Evolutionary conservation across 2,113 vertebrate species (phyloP).

Genomic region (Cavia porcellus): DNA sequence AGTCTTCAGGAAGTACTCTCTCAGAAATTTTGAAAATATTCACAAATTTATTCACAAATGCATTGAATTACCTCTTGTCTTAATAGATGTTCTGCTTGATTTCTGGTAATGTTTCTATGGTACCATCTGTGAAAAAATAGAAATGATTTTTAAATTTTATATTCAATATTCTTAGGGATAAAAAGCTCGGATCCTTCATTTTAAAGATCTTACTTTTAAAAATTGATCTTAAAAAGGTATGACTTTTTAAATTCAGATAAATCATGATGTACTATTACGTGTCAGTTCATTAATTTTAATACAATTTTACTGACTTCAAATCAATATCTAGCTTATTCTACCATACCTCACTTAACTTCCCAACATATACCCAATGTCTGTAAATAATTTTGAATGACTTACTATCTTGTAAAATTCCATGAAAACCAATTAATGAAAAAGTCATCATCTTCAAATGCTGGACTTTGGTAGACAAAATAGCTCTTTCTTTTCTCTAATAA

Average conservation of each 20-base stretch:
- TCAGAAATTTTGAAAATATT: constrained; percentile 25
- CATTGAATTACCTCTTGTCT: constrained; percentile 90
- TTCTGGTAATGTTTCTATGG: constrained; percentile 92
- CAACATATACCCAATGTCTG: neutral
- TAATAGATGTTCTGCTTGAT: constrained; percentile 92
- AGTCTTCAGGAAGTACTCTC: neutral
- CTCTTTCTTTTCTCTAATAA: neutral
- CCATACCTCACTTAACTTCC: constrained; percentile 50
- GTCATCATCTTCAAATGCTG: neutral
- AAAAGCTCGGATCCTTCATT: neutral
- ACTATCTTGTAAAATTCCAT: constrained; percentile 32
- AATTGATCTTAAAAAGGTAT: neutral
- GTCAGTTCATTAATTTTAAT: constrained; percentile 9
- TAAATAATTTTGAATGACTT: constrained; percentile 38
- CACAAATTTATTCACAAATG: neutral
- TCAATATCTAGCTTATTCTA: neutral
- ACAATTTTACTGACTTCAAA: constrained; percentile 28
- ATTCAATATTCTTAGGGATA: neutral
- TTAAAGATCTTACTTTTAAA: constrained; percentile 31
- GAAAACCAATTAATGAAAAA: constrained; percentile 13
- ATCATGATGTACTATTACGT: neutral
- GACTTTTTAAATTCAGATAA: neutral
- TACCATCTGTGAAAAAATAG: constrained; percentile 91
- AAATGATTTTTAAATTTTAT: constrained; percentile 40
- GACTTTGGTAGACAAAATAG: neutral